Percentiles rank a stretch among this genome's conserved stretches.
Conservation (phyloP, 2,113 vertebrate genomes). For the Herpetotheres cachinnans region DNA sequence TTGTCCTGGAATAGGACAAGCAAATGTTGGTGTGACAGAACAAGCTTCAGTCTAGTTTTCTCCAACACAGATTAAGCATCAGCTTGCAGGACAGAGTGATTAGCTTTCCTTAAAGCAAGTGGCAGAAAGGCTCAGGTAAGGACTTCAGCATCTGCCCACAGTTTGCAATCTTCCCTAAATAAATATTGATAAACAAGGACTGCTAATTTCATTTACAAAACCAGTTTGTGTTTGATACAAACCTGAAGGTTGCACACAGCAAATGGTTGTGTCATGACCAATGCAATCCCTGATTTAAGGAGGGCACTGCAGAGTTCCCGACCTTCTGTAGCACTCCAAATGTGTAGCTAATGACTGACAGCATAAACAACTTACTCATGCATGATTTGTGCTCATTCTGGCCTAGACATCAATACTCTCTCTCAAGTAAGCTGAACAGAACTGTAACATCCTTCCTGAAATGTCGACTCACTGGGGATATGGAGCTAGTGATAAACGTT, state of each 20-base stretch:
- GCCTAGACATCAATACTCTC: neutral
- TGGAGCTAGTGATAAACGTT: neutral
- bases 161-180: neutral
- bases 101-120: neutral
- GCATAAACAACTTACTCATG: neutral
- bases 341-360: neutral
- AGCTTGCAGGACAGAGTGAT: neutral
- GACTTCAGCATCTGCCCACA: neutral
- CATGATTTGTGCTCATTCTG: conserved; percentile 9
- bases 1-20: neutral
- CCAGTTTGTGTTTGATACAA: neutral
- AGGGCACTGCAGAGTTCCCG: neutral
- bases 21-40: neutral
- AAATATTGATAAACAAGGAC: neutral
- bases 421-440: neutral
- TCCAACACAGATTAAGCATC: neutral
- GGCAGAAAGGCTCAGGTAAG: neutral
- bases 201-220: neutral
- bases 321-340: neutral
- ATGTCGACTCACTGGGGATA: rapidly evolving
- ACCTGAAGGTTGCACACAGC: neutral
- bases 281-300: neutral
- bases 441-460: neutral
- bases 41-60: neutral
- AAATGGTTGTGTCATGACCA: neutral